These are phyloP conservation scores for Polyodon spathula DNA, from an alignment of 2,113 vertebrate genomes.

Conservation along the genomic window DNA sequence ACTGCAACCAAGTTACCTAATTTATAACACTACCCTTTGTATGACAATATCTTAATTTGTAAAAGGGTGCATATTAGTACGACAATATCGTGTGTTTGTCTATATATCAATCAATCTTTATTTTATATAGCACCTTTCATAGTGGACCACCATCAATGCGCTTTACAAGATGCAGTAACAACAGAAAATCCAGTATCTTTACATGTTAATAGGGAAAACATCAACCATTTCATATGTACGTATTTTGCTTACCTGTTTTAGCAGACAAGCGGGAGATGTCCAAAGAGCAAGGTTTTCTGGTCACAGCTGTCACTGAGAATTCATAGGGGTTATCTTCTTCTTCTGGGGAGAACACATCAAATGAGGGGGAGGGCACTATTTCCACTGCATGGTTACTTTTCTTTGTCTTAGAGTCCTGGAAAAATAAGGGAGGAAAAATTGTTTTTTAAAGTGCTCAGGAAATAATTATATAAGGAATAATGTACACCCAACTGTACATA, in stretches of 20 bases:
- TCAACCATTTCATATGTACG: no score
- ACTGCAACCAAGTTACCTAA: no score
- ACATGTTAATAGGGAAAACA: no score
- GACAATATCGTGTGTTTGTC: no score
- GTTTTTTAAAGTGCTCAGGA: constrained; percentile 15
- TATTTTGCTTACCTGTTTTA: constrained; percentile 63
- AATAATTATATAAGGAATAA: neutral
- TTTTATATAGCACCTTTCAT: no score
- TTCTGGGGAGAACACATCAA: constrained; percentile 77
- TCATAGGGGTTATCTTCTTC: constrained; percentile 83
- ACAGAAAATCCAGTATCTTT: no score
- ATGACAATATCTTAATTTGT: no score
- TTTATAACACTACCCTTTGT: no score
- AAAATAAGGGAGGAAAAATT: constrained; percentile 15
- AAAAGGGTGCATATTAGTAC: no score
- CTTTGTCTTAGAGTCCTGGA: constrained; percentile 73
- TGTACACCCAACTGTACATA: neutral
- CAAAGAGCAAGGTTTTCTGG: constrained; percentile 87
- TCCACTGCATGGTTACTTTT: constrained; percentile 67
- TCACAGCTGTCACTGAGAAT: constrained; percentile 76
- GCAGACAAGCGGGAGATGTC: constrained; percentile 72
- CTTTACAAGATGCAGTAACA: no score
- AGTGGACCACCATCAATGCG: no score
- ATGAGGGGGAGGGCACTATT: constrained; percentile 67
- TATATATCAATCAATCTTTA: no score